Conservation (phyloP, 2,113 vertebrate species). For the Sciurus niger region DNA sequence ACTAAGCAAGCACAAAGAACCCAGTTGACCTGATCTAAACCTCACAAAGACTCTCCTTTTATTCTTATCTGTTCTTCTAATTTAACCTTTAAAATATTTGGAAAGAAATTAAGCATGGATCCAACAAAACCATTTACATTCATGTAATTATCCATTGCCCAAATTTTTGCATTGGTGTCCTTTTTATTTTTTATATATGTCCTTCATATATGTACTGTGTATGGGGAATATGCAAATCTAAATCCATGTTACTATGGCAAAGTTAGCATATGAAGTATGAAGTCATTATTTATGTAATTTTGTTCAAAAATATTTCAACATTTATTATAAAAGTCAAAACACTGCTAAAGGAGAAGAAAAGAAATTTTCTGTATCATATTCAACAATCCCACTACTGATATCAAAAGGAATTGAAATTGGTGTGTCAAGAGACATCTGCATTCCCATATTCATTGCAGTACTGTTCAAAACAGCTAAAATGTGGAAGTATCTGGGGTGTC, state of each 20-base stretch:
- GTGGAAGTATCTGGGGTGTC: neutral
- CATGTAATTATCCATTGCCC: neutral
- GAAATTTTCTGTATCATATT: neutral
- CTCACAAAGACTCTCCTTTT: neutral
- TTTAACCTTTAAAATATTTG: neutral
- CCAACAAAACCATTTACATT: neutral
- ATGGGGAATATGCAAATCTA: neutral
- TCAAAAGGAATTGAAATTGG: too few species aligned
- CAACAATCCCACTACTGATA: neutral
- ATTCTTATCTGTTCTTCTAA: neutral
- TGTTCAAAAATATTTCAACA: slow-evolving; percentile 8
- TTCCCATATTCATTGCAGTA: too few species aligned
- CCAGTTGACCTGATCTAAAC: neutral
- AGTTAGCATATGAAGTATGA: slow-evolving; percentile 27
- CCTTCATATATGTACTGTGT: neutral
- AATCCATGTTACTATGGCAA: neutral
- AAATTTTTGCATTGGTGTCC: neutral
- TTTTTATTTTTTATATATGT: neutral
- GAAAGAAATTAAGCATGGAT: neutral
- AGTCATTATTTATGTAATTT: neutral
- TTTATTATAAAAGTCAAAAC: neutral
- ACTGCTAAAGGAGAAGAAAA: neutral
- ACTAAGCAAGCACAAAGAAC: neutral
- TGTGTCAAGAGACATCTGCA: neutral
- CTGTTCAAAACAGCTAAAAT: neutral